phyloP scores from a whole-genome alignment of 2,113 vertebrate genomes.

The Athene noctua region DNA sequence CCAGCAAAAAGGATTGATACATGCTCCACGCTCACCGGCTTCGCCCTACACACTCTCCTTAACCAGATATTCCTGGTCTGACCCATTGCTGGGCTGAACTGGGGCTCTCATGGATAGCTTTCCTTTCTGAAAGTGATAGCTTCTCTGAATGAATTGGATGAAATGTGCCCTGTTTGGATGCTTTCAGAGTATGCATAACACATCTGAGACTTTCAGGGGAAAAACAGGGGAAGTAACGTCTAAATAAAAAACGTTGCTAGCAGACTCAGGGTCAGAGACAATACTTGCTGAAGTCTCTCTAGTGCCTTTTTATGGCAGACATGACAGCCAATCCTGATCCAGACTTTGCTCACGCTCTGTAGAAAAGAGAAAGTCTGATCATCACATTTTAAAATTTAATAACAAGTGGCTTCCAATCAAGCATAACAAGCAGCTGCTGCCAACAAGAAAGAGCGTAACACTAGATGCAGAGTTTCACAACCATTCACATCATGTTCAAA shows the following conservation, averaged over 20 bases:
- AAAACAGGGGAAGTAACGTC: conserved; percentile 22
- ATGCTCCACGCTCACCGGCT: not conserved
- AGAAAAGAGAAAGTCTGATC: conserved; percentile 89
- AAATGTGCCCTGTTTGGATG: conserved; percentile 37
- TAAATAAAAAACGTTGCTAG: conserved; percentile 57
- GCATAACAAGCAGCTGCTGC: conserved; percentile 73
- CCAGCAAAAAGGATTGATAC: not conserved
- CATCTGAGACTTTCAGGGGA: conserved; percentile 25
- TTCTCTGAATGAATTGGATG: conserved; percentile 31
- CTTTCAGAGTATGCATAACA: conserved; percentile 20
- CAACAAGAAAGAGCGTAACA: conserved; percentile 61
- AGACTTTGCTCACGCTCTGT: conserved; percentile 87
- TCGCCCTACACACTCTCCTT: fast-evolving
- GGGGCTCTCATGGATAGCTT: not conserved
- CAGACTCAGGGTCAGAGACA: conserved; percentile 72
- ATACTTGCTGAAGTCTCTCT: conserved; percentile 84
- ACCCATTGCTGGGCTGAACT: not conserved
- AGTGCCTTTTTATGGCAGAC: conserved; percentile 82
- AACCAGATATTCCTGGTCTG: not conserved
- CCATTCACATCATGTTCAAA: conserved; percentile 64
- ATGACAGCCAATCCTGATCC: conserved; percentile 88
- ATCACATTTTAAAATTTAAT: conserved; percentile 78
- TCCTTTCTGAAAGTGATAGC: not conserved
- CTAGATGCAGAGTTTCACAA: conserved; percentile 54
- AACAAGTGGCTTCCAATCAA: conserved; percentile 75